Conservation (phyloP, 2,888 invertebrate genomes). For the Andrena dorsata region DNA sequence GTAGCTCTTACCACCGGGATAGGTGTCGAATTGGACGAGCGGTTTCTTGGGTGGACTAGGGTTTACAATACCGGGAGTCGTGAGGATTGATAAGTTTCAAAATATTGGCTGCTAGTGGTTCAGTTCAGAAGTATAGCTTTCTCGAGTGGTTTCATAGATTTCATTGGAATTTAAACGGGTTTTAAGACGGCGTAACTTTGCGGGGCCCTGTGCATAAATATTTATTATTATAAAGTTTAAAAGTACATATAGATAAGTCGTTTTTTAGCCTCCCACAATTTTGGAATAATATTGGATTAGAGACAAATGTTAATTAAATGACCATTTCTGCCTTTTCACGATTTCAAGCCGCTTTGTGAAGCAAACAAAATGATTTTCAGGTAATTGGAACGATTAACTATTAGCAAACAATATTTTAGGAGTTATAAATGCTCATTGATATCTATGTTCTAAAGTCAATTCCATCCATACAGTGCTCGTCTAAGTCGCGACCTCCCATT, state of each 20-base stretch:
- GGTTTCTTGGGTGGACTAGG: not conserved
- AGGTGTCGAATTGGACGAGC: not conserved
- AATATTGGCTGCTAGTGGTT: not conserved
- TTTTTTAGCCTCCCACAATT: too few relatives aligned
- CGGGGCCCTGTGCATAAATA: too few relatives aligned
- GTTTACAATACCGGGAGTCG: not conserved
- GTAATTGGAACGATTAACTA: not conserved
- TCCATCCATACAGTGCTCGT: not conserved
- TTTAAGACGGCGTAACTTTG: too few relatives aligned
- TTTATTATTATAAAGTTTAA: too few relatives aligned
- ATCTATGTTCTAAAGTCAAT: not conserved
- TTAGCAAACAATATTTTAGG: not conserved
- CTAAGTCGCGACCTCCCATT: not conserved
- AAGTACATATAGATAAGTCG: too few relatives aligned
- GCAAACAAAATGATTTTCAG: not conserved
- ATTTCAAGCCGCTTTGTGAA: too few relatives aligned
- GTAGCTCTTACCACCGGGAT: conserved; percentile 2
- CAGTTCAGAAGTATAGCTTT: too few relatives aligned
- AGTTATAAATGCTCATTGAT: not conserved
- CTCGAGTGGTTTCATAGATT: too few relatives aligned
- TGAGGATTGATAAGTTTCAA: not conserved
- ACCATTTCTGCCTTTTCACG: too few relatives aligned
- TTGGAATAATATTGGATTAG: too few relatives aligned
- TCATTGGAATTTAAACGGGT: too few relatives aligned
- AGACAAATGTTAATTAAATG: too few relatives aligned